A percentile compares a stretch with the other conserved stretches of the same genome.
phyloP scores from a whole-genome alignment of 2,797 vertebrate genomes.

The Poecilia gillii region DNA sequence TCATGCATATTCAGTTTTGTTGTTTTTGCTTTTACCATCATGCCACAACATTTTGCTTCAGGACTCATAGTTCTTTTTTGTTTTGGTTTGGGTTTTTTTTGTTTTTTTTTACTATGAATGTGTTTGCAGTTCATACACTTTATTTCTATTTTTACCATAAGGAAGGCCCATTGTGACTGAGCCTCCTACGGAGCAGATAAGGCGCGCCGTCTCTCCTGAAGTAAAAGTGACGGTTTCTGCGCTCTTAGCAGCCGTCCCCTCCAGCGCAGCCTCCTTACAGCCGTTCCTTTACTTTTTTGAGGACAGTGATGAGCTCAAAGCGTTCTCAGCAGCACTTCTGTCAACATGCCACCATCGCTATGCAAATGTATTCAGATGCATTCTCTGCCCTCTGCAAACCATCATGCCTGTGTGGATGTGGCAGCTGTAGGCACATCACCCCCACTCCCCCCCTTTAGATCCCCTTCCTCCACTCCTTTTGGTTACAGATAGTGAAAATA shows the following conservation, averaged over 20 bases:
- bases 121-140: conserved; percentile 27
- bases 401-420: conserved; percentile 62
- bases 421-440: conserved; percentile 33
- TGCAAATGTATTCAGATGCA: conserved; percentile 85
- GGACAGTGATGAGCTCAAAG: conserved; percentile 52
- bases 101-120: background rate
- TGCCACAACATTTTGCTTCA: conserved; percentile 9
- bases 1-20: conserved; percentile 24
- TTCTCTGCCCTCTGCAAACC: conserved; percentile 68
- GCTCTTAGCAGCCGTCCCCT: conserved; percentile 3
- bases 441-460: no score
- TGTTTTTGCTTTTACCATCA: conserved; percentile 30
- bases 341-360: conserved; percentile 76
- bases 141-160: conserved; percentile 41
- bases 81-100: background rate
- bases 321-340: conserved; percentile 60
- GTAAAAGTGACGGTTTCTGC: conserved; percentile 43
- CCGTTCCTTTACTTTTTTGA: conserved; percentile 57
- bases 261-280: conserved; percentile 31
- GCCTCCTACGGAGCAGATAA: conserved; percentile 24
- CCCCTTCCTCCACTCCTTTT: background rate
- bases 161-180: conserved; percentile 15
- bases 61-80: background rate
- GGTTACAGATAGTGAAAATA: conserved; percentile 24
- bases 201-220: conserved; percentile 21